Evolutionary conservation across 2,113 vertebrate genomes (phyloP), one percentile per base, ranked within the genome.

Genomic region (Coptodon bakossiorum): DNA sequence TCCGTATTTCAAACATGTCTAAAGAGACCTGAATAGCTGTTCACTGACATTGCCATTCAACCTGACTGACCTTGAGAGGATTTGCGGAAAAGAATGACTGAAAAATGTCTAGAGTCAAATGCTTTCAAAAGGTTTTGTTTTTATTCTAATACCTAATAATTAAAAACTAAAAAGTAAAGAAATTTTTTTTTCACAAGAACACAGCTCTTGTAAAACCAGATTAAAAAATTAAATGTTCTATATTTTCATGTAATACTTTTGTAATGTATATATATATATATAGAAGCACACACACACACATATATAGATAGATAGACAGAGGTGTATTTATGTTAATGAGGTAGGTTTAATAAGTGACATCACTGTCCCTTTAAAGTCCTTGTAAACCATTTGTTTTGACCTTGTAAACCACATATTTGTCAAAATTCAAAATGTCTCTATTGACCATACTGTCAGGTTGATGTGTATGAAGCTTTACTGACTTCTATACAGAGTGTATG

Each of bases 181-280:
- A 4, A 3, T 0, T 2, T 1, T 7, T 27, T 56, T 56, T 2
- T 27, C 54, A 56, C 54, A 56, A 56, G 3, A 3, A 1, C 22
- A 56, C 22, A 56, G 12, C 1, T 14, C 22, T 27, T 56, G 19
- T 22, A 53, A 53, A 53, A 19, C 19, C 19, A 53, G 52, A 53
- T 53, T 53, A 53, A 53, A 56, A 24, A 56, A 7, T 56, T 56
- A 27, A 13, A 0, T 27, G 1, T 27, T 56, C 54, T 56, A 7
- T 27, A 27, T 56, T 56, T 13, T 56, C 24, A 56, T 27, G 54
- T 56, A 56, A 56, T 27, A 27, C 53, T 1, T 56, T 27, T 56
- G 54, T 5, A 27, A 50, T 50, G 19, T 19, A 56, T 56, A 52
- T 50, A 56, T 24, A 29, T 29, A 24, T 56, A 24, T 56, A n/a